phyloP scores from a whole-genome alignment of 2,888 invertebrate species.

The Drosophila fungiperda region DNA sequence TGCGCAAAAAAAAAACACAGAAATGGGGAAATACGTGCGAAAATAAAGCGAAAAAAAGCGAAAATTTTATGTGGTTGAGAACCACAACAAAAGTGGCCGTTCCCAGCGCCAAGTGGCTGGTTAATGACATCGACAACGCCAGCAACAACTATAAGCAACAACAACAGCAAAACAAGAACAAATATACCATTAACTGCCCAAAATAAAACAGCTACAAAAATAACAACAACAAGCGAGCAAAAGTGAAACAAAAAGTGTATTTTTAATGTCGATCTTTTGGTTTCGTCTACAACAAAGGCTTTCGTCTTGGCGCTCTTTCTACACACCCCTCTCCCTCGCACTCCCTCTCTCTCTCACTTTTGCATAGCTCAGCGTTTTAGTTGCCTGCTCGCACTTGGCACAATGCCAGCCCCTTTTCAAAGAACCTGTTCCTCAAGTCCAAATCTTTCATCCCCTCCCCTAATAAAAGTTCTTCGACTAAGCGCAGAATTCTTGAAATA shows the following conservation, averaged over 20 bases:
- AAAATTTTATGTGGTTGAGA: conserved; percentile 34
- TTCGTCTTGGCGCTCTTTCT: neutral
- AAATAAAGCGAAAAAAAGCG: conserved; percentile 66
- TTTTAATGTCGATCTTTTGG: conserved; percentile 49
- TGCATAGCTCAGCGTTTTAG: conserved; percentile 42
- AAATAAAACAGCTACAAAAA: conserved; percentile 37
- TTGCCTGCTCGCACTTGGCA: conserved; percentile 27
- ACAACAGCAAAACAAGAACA: conserved; percentile 18
- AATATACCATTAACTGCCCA: conserved; percentile 21
- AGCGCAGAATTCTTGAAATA: neutral
- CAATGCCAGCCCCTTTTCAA: conserved; percentile 22
- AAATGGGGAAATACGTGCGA: conserved; percentile 73
- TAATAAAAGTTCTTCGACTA: conserved; percentile 18
- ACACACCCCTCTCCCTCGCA: neutral
- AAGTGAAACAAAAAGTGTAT: conserved; percentile 73
- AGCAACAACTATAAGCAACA: conserved; percentile 28
- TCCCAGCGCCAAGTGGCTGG: conserved; percentile 70
- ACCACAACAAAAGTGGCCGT: conserved; percentile 59
- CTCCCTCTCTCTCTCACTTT: conserved; percentile 8
- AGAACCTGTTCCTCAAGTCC: conserved; percentile 60
- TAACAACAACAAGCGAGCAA: conserved; percentile 33
- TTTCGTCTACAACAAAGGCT: conserved; percentile 24
- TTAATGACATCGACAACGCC: conserved; percentile 67
- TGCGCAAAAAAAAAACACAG: conserved; percentile 58
- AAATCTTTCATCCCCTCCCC: conserved; percentile 26